Evolutionary conservation across 2,113 vertebrate genomes (phyloP), one percentile per base, ranked within the genome.

Genomic region (Beaufortia kweichowensis): DNA sequence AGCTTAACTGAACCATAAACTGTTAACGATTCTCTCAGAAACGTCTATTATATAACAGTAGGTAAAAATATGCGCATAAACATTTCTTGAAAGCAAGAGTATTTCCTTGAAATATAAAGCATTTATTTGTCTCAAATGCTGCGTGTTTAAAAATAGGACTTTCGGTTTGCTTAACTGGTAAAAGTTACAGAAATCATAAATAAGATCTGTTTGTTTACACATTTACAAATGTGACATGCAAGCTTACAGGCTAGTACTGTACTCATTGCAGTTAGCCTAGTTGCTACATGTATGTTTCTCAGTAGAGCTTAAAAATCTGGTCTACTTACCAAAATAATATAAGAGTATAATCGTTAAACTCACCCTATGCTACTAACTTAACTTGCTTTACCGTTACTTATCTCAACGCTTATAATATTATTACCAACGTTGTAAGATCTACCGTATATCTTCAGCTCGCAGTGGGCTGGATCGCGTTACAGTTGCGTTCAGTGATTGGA

Each of bases 261-360:
- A 53, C n/a, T n/a, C 6, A 12, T 35, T 53, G 33, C 17, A 68
- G 66, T 55, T 70, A 55, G 48, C 48, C 66, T 35, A 35, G 48
- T 28, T 55, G 48, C 67, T 31, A 55, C n/a, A 55, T 10, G 6
- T n/a, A 24, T 23, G n/a, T 31, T 46, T 33, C 26, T 53, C 43
- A 31, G 0, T 69, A 23, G 53, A 35, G 28, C n/a, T 35, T 48
- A 14, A 21, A 35, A 12, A 21, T 35, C 29, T n/a, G 21, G 14
- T 55, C n/a, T 35, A 14, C 29, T 35, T 70, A 48, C 33, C 6
- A 24, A 55, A 35, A 2, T 55, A 35, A 9, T 56, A 4, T n/a
- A 14, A n/a, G n/a, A 71, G 17, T 59, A 41, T 7, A 26, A 12
- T 28, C 23, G 31, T 28, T 43, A 2, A 71, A 71, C 50, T 56